Conservation (phyloP, 1,140 invertebrate species). For the Eurosta solidaginis region DNA sequence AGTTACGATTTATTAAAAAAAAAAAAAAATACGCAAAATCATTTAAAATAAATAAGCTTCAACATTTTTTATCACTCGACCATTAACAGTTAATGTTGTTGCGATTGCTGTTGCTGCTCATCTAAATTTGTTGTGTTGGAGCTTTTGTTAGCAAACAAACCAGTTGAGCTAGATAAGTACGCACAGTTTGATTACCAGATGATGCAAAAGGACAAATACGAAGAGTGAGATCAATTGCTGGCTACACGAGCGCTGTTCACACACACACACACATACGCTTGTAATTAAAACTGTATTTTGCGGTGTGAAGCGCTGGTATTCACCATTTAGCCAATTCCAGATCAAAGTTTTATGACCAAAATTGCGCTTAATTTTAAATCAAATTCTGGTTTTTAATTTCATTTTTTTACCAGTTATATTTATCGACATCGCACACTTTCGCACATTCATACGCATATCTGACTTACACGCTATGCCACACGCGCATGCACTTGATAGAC, state of each 20-base stretch:
- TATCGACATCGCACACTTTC: not conserved
- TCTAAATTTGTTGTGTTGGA: slow-evolving; percentile 3
- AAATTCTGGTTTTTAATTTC: not conserved
- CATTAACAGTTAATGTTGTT: not conserved
- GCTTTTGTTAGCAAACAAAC: not conserved
- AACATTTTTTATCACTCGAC: slow-evolving; percentile 3
- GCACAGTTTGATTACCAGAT: not conserved
- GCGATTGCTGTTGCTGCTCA: not conserved
- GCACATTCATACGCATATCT: no score
- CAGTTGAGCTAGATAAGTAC: not conserved
- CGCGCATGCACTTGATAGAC: not conserved
- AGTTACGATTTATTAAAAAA: no score
- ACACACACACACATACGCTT: not conserved
- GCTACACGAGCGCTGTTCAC: not conserved
- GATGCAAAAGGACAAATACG: not conserved
- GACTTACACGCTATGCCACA: not conserved
- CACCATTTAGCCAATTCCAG: not conserved
- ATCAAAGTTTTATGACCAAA: not conserved
- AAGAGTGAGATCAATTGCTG: not conserved
- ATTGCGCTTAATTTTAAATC: not conserved
- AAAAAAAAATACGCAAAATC: no score
- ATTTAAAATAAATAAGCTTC: not conserved
- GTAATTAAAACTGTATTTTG: not conserved
- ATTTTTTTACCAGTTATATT: not conserved
- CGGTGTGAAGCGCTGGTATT: not conserved